A percentile compares a stretch with the other conserved stretches of the same genome.
Evolutionary conservation across 2,113 vertebrate species (phyloP).

Genomic region (Callospermophilus lateralis): DNA sequence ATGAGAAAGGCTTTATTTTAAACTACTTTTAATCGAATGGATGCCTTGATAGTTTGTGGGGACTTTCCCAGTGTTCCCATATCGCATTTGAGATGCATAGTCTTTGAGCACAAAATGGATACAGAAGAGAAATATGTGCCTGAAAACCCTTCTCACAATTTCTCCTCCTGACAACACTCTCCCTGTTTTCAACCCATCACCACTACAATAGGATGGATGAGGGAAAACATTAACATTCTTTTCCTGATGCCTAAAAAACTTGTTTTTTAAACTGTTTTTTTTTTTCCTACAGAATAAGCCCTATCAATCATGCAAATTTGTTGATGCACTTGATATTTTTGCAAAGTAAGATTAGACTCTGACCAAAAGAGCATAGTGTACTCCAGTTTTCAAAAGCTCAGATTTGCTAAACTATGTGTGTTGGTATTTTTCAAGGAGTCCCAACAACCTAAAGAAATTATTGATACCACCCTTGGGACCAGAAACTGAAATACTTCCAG

Average conservation of each 20-base stretch:
- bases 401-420: background rate
- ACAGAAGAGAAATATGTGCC: background rate
- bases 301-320: background rate
- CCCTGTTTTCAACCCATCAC: background rate
- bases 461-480: background rate
- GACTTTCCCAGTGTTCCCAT: rapidly evolving
- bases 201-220: background rate
- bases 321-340: background rate
- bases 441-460: background rate
- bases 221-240: background rate
- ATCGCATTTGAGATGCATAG: background rate
- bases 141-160: background rate
- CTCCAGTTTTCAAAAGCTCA: background rate
- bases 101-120: background rate
- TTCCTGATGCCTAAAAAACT: background rate
- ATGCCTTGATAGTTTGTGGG: background rate
- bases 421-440: background rate
- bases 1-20: background rate
- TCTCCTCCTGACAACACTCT: background rate
- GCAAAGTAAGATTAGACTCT: background rate
- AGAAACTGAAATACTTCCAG: background rate
- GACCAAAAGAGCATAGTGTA: background rate
- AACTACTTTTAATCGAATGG: background rate
- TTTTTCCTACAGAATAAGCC: background rate
- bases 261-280: background rate